These are phyloP conservation scores for Micromys minutus DNA, from an alignment of 2,113 vertebrate species.

Conservation along the genomic window DNA sequence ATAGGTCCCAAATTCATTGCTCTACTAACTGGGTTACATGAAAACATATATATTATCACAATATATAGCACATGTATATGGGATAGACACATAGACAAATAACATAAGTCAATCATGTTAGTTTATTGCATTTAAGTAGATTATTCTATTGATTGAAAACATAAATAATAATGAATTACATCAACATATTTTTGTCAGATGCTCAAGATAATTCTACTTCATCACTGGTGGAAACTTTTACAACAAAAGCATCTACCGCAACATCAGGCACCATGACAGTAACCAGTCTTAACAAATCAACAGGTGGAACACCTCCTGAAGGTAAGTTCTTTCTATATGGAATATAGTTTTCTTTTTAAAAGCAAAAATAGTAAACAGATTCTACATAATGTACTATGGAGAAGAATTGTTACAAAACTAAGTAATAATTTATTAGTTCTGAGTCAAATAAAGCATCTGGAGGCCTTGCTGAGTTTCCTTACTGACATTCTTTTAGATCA, in stretches of 20 bases:
- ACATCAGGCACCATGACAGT: rapidly evolving
- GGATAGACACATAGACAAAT: background rate
- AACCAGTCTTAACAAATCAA: rapidly evolving
- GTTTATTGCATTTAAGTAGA: background rate
- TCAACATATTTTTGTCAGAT: conserved; percentile 54
- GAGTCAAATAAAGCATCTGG: background rate
- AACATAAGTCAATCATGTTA: background rate
- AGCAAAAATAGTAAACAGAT: conserved; percentile 9
- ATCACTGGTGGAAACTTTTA: rapidly evolving
- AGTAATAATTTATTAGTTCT: background rate
- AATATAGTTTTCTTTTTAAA: background rate
- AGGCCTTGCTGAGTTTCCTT: background rate
- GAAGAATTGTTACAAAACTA: background rate
- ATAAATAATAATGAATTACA: conserved; percentile 25
- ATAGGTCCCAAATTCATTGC: background rate
- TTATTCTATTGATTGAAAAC: background rate
- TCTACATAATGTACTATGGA: background rate
- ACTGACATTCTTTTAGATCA: background rate
- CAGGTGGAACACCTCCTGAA: rapidly evolving
- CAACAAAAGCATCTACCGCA: rapidly evolving
- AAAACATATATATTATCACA: background rate
- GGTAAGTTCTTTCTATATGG: conserved; percentile 32
- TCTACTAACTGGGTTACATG: background rate
- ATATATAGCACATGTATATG: background rate
- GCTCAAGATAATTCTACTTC: rapidly evolving